Evolutionary conservation across 2,113 vertebrate species (phyloP), one percentile per base, ranked within the genome.

Genomic region (Vombatus ursinus): DNA sequence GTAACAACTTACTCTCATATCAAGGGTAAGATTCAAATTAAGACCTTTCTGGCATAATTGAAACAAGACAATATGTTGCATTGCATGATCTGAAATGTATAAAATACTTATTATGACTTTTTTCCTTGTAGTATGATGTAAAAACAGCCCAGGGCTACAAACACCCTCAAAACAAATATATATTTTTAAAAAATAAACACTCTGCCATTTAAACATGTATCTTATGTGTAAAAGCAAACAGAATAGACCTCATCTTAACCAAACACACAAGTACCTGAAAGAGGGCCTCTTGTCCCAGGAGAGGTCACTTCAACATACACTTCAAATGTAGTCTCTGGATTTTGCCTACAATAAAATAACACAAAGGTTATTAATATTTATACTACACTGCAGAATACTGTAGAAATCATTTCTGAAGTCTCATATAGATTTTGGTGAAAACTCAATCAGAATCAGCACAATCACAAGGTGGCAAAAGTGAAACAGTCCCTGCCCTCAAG

Each of bases 261-360:
- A 57, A 94, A 90, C 91, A 92, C 52, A 89, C 37, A 52, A 90
- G 89, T 99, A 99, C 99, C 99, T 99, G 99, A 98, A 98, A 99
- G 98, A 96, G 98, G 91, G 96, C 98, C 98, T 92, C 98, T 97
- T 94, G 98, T 96, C 98, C 98, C 99, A 92, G 99, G 98, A 95
- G 98, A 98, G n/a, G 97, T 98, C 31, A 99, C 99, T 98, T 99
- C 99, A 93, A 99, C 98, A 93, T 99, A 99, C 25, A 99, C 99
- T 98, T 99, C 99, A 98, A 99, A 99, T 1, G 99, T 99, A n/a
- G 99, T 99, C 97, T 99, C 99, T 2, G 99, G 99, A 96, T 99
- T 99, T 98, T 99, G 99, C 98, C 99, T 99, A 98, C 47, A 99
- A 99, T 91, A 93, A 19, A 96, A 84, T 93, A 94, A 96, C 1